These are phyloP conservation scores for Hartigia nigra DNA, from an alignment of 2,888 invertebrate genomes.

Conservation along the genomic window DNA sequence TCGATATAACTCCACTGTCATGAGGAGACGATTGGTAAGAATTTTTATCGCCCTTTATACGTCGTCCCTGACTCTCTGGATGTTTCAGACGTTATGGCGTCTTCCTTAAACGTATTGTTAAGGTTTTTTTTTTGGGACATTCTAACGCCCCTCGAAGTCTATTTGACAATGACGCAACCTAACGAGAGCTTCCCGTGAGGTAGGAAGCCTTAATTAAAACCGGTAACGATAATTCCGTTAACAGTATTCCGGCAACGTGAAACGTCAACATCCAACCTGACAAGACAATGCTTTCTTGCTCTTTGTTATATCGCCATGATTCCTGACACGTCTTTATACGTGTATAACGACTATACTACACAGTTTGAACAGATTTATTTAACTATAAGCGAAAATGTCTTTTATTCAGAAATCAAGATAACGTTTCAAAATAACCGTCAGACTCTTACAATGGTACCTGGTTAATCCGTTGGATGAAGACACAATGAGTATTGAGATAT, in stretches of 20 bases:
- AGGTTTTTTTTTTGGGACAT: neutral
- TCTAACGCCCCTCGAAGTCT: neutral
- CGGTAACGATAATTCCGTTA: conserved; percentile 44
- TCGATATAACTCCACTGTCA: neutral
- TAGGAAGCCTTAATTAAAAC: conserved; percentile 44
- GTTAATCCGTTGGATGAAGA: neutral
- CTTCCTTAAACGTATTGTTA: neutral
- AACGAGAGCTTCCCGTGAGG: conserved; percentile 51
- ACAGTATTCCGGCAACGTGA: conserved; percentile 35
- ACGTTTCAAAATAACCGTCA: neutral
- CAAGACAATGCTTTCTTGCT: conserved; percentile 39
- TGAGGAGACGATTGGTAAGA: neutral
- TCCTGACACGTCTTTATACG: neutral
- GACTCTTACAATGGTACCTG: neutral
- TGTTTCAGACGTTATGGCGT: neutral
- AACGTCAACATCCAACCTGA: conserved; percentile 34
- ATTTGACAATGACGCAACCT: conserved; percentile 22
- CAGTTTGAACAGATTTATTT: neutral
- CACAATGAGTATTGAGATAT: neutral
- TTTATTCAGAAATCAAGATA: neutral
- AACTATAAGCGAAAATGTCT: too few species aligned
- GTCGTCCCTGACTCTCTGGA: neutral
- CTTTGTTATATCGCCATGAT: neutral
- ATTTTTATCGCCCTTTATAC: neutral
- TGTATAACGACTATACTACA: neutral